Evolutionary conservation across 2,888 invertebrate species (phyloP), one percentile per base, ranked within the genome.

Genomic region (Dynastes maya): DNA sequence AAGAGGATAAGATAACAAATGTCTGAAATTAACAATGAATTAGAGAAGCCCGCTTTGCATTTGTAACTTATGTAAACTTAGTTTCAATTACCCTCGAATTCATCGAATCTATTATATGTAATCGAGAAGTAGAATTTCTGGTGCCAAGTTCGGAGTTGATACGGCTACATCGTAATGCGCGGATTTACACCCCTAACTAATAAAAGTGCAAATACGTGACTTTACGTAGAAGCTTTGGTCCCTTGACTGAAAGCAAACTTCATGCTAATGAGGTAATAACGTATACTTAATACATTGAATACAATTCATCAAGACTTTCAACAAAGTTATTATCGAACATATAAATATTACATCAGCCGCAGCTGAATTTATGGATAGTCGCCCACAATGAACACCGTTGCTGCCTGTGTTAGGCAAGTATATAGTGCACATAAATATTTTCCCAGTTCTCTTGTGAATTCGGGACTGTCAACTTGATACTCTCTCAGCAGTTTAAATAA

Each of bases 101-200:
- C 51, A 70, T 70, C 4, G 51, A 49, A 70, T 51, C 29, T 49
- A 51, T 51, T 22, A 70, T n/a, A 53, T 29, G 29, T 53, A 27
- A 45, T 67, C 67, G 49, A 37, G 27, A 27, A 13, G 27, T 27
- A 22, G 51, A 70, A 51, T 70, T 70, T 27, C 27, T 13, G 49
- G 22, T 51, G 51, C 51, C 4, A 51, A 27, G n/a, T 37, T 70
- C 9, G 29, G 51, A 27, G 51, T 13, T 22, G 51, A 16, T n/a
- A 11, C 68, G 8, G 2, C 51, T 27, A 37, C 37, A n/a, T 9
- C 9, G 53, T 16, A 55, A 8, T 13, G 37, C 11, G 49, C 32
- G 16, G 32, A 55, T 37, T 55, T 71, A 4, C 53, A 37, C 71
- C 8, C 37, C 16, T n/a, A 70, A 71, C 37, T 71, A 32, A 0